Evolutionary conservation across 2,113 vertebrate species (phyloP), one percentile per base, ranked within the genome.

Genomic region (Danionella cerebrum): DNA sequence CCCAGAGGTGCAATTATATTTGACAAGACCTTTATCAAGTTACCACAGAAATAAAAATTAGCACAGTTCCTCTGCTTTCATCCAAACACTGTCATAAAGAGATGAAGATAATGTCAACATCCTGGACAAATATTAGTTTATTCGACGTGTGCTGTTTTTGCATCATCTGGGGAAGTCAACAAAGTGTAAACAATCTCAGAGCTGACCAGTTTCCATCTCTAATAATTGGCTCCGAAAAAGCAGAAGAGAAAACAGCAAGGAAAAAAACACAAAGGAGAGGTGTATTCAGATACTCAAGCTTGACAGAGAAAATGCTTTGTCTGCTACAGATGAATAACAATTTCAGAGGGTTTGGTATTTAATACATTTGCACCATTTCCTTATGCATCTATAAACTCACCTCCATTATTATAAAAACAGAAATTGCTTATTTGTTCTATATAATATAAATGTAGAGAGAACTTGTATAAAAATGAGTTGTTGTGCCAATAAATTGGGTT

Each of bases 81-180:
- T 41, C 55, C 19, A 59, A 27, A 59, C 1, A 22, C 55, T 42
- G 38, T 8, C 44, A 53, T 58, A 14, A 16, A 59, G 38, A 69
- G 27, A 19, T 69, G 44, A 18, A 31, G 14, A 69, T 45, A 36
- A 70, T 69, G 52, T 44, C 72, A 52, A 59, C 19, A 18, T 19
- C 16, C 44, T 47, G 31, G 24, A 38, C 53, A 39, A 66, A 48
- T 54, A 44, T 51, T 65, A 36, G 59, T 57, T 65, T 58, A 55
- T 54, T 47, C 55, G 41, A 29, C 33, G 14, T 4, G 3, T 18
- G 6, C 55, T 38, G 38, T n/a, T 42, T 59, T 27, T 59, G 38
- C 38, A 59, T 55, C 72, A 74, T 53, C 60, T 59, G 60, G 33
- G 11, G 22, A 50, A 70, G 44, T 47, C 38, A 8, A 25, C 51